phyloP scores from a whole-genome alignment of 2,888 invertebrate genomes.

The Tortricodes alternella region DNA sequence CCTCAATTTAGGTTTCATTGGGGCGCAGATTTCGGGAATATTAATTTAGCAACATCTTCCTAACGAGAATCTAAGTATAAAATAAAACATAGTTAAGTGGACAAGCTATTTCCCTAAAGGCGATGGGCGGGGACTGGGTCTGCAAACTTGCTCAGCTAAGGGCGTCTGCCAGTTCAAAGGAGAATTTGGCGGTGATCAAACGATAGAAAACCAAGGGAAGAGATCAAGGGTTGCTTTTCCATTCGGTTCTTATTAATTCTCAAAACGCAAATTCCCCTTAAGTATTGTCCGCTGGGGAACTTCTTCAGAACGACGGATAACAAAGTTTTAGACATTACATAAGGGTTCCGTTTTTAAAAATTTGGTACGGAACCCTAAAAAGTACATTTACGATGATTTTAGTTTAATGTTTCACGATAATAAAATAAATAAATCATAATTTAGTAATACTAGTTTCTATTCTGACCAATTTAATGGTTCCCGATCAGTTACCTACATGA shows the following conservation, averaged over 20 bases:
- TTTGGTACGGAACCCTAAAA: too few species aligned
- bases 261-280: slow-evolving; percentile 11
- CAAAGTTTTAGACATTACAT: too few species aligned
- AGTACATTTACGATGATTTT: too few species aligned
- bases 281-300: not conserved
- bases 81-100: slow-evolving; percentile 44
- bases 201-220: slow-evolving; percentile 38
- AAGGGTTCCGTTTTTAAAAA: too few species aligned
- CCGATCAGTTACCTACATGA: not conserved
- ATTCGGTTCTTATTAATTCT: slow-evolving; percentile 17
- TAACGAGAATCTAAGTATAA: slow-evolving; percentile 39
- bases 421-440: too few species aligned
- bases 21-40: not conserved
- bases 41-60: slow-evolving; percentile 14
- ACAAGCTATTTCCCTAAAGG: slow-evolving; percentile 57
- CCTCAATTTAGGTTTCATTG: not conserved
- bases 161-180: slow-evolving; percentile 40
- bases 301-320: too few species aligned
- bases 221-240: slow-evolving; percentile 18
- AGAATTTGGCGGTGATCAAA: slow-evolving; percentile 52
- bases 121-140: slow-evolving; percentile 38
- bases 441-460: not conserved
- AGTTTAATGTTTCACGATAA: too few species aligned
- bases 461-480: not conserved
- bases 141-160: slow-evolving; percentile 42